A percentile compares a stretch with the other conserved stretches of the same genome.
Conservation (phyloP, 2,888 invertebrate species). For the Drosophila nr. perissopoda region DNA sequence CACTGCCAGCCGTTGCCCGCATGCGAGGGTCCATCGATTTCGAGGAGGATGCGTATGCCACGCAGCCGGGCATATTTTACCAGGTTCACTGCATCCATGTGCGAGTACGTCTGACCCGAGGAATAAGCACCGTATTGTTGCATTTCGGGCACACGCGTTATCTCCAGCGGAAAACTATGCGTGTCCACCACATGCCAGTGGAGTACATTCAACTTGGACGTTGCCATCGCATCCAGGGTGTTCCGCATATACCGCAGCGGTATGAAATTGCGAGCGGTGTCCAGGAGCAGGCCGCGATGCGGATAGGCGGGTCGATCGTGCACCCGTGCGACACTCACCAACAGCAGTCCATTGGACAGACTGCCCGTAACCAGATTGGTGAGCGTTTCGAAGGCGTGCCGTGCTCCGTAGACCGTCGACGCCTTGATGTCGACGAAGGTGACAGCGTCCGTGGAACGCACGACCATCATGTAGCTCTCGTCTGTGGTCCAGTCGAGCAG, state of each 20-base stretch:
- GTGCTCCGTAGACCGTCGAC: conserved; percentile 89
- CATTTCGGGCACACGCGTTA: conserved; percentile 90
- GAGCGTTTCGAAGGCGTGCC: conserved; percentile 92
- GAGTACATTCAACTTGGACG: conserved; percentile 95
- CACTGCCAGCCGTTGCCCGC: conserved; percentile 94
- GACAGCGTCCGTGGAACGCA: conserved; percentile 86
- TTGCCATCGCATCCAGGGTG: conserved; percentile 92
- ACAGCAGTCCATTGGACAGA: conserved; percentile 86
- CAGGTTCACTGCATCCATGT: conserved; percentile 88
- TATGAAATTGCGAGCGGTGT: conserved; percentile 95
- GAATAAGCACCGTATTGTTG: conserved; percentile 91
- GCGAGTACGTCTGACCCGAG: conserved; percentile 88
- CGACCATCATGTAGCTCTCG: conserved; percentile 88
- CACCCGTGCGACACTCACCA: conserved; percentile 88
- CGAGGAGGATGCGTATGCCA: conserved; percentile 94
- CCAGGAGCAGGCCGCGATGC: conserved; percentile 94
- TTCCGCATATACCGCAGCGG: conserved; percentile 89
- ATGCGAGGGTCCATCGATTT: conserved; percentile 95
- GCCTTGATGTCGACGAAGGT: conserved; percentile 87
- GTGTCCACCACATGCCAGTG: conserved; percentile 97
- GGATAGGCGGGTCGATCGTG: conserved; percentile 92
- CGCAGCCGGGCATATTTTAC: conserved; percentile 91
- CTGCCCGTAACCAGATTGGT: conserved; percentile 88
- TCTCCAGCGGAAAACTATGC: conserved; percentile 95
- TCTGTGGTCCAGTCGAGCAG: conserved; percentile 89